Evolutionary conservation across 2,888 invertebrate species (phyloP).

Genomic region (Liopterus haemorrhoidalis): DNA sequence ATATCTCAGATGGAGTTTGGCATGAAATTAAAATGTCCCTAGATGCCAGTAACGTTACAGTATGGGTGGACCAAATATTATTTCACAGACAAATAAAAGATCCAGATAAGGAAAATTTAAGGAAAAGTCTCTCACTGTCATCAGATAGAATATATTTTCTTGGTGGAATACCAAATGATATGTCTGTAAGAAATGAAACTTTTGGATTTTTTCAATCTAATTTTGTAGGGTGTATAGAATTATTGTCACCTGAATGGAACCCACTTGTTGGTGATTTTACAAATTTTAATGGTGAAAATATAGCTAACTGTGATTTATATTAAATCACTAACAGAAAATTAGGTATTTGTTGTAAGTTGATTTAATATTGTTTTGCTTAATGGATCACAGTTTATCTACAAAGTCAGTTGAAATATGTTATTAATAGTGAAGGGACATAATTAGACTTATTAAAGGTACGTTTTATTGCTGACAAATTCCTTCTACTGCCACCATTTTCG

Average conservation of each 20-base stretch:
- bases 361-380: background rate
- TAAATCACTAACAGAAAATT: conserved; percentile 13
- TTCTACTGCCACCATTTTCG: too few species aligned
- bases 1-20: conserved; percentile 67
- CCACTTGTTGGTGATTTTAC: conserved; percentile 50
- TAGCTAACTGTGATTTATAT: conserved; percentile 52
- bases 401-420: too few species aligned
- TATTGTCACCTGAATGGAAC: conserved; percentile 43
- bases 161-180: conserved; percentile 44
- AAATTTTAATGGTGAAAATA: conserved; percentile 53
- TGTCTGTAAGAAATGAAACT: conserved; percentile 39
- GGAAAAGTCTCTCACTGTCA: conserved; percentile 34
- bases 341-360: too few species aligned
- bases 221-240: conserved; percentile 47
- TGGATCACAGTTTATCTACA: too few species aligned
- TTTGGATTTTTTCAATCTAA: conserved; percentile 42
- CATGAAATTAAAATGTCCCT: conserved; percentile 53
- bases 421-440: too few species aligned
- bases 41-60: conserved; percentile 43
- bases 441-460: too few species aligned
- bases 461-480: too few species aligned
- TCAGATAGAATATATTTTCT: conserved; percentile 44
- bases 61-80: conserved; percentile 46
- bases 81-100: conserved; percentile 40
- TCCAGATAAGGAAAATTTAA: conserved; percentile 11